Base-by-base conservation (phyloP, 2,113 vertebrate species). In the Nothobranchius kuhntae region DNA sequence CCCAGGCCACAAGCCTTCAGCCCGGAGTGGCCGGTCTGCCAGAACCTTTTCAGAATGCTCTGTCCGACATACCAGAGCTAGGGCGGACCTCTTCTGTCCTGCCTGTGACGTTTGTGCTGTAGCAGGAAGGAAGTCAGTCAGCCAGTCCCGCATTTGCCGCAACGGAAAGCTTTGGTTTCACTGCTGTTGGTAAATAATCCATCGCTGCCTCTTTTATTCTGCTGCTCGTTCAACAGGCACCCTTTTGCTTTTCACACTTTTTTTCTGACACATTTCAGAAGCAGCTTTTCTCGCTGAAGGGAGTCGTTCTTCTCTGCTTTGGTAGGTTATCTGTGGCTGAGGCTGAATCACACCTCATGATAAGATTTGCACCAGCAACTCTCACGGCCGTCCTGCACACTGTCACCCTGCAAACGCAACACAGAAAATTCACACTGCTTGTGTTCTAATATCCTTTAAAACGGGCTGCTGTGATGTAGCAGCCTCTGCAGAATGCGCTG, bases 51-150 rank as follows among this genome's bases (percentile, higher is more conserved):
- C 66, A 60, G 53, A 47, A 40, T 64, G 71, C 60, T 75, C 51
- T 67, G 75, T 78, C 52, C 60, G 7, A 9, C 42, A 26, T 47
- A 68, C 21, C 21, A 13, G 53, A 40, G 30, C 30, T 2, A 30
- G 30, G 30, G 30, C 30, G 30, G 30, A 30, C 30, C 2, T 30
- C 4, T 30, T 30, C 4, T 30, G 2, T 30, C 30, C 30, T 30
- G 30, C 30, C 87, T 83, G 75, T 91, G 86, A 87, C 77, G 82
- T 86, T 65, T 62, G 65, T 71, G 66, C 17, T 12, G 64, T 73
- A 13, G 35, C 71, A 61, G 82, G 79, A 30, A 84, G 86, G 86
- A 91, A 86, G 81, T 77, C 54, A 21, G 68, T 58, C 30, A 30
- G 30, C 30, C 30, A 30, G 30, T 30, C 30, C 30, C 30, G 30